Base-by-base conservation (phyloP, 2,888 invertebrate genomes). In the Ophioninae sp. region DNA sequence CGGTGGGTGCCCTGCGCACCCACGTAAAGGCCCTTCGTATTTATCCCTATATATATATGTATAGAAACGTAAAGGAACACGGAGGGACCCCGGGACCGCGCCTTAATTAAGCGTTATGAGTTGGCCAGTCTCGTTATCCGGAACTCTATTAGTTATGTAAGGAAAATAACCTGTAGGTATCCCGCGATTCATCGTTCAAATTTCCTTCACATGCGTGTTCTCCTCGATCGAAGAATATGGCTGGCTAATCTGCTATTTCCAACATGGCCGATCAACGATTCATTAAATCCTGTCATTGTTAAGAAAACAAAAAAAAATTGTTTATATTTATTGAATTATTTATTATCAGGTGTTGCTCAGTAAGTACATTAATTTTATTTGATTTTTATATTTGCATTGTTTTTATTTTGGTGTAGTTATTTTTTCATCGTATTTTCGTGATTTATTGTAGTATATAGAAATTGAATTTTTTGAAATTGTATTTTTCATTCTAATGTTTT, bases 81-180 rank as follows among this genome's bases (percentile, higher is more conserved):
- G 37, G 39, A 51, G 63, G 65, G 78, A 79, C 81, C 69, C 65
- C 67, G 51, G 85, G 86, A 89, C 89, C 87, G 87, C 87, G 87
- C 89, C 90, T 92, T 92, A 92, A 93, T 93, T 93, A 93, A 92
- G 91, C 91, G 91, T 92, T 93, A 92, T 92, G 93, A 93, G 92
- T 92, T 89, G 90, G 90, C 89, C 88, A 76, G 80, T 88, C 92
- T 93, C 91, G 92, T 93, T 93, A 93, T 91, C 90, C 89, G 88
- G 79, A 81, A 84, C 80, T 79, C 81, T 82, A 84, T 82, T 68
- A 64, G 56, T 69, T 65, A 67, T 39, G 64, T 69, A 59, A 75
- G 20, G 30, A 17, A 61, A 30, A 30, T n/a, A 73, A 74, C 51
- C 41, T 37, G 41, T n/a, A n/a, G n/a, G n/a, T 41, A 67, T 41